Conservation (phyloP, 1,140 invertebrate genomes). For the Drosophila pachea region DNA sequence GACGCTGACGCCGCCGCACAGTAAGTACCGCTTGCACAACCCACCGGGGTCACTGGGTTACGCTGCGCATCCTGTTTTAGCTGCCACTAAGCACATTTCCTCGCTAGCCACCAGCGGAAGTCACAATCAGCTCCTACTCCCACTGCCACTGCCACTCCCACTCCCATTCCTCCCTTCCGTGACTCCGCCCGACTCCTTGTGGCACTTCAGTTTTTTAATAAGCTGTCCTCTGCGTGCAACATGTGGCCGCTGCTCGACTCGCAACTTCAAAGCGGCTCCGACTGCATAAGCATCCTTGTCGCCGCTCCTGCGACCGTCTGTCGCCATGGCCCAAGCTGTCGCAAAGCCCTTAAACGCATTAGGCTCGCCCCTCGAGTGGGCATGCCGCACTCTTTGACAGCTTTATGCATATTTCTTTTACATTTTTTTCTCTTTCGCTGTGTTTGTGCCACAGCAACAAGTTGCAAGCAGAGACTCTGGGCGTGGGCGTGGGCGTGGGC, state of each 20-base stretch:
- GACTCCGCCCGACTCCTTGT: constrained; percentile 2
- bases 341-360: constrained; percentile 72
- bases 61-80: constrained; percentile 9
- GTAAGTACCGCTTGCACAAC: too few relatives aligned
- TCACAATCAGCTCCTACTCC: constrained; percentile 31
- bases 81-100: constrained; percentile 10
- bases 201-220: constrained; percentile 30
- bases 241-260: constrained; percentile 48
- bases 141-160: not conserved
- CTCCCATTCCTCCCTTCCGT: not conserved
- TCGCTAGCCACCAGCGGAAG: constrained; percentile 33
- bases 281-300: constrained; percentile 50
- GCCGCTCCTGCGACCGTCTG: constrained; percentile 11
- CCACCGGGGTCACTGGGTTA: constrained; percentile 65
- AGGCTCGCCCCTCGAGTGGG: constrained; percentile 22
- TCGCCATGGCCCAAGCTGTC: constrained; percentile 53
- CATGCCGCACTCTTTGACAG: constrained; percentile 7
- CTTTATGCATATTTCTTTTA: not conserved
- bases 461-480: not conserved
- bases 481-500: too few relatives aligned
- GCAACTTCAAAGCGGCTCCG: constrained; percentile 54
- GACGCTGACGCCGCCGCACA: constrained; percentile 87
- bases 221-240: constrained; percentile 56
- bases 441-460: constrained; percentile 1
- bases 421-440: constrained; percentile 8